Conservation (phyloP, 2,888 invertebrate genomes). For the Noctua janthe region DNA sequence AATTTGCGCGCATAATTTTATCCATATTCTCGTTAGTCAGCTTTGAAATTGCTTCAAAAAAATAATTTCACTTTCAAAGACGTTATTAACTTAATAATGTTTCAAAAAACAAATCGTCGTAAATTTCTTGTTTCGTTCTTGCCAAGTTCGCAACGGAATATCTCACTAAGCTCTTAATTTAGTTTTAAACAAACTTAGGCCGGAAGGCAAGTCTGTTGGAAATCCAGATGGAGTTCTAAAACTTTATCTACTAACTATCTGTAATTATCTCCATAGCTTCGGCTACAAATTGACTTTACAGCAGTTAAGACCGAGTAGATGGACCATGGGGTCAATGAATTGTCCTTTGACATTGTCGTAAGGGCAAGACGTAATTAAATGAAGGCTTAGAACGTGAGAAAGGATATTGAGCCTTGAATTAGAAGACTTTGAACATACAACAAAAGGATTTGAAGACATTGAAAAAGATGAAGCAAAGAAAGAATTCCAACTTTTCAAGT, state of each 20-base stretch:
- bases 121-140: conserved; percentile 35
- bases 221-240: conserved; percentile 58
- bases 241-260: conserved; percentile 49
- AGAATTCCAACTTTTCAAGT: not conserved
- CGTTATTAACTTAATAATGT: conserved; percentile 48
- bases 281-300: conserved; percentile 55
- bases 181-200: conserved; percentile 54
- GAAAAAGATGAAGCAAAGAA: not conserved
- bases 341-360: conserved; percentile 57
- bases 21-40: conserved; percentile 19
- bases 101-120: conserved; percentile 51
- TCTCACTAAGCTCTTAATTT: conserved; percentile 56
- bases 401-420: conserved; percentile 36
- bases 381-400: conserved; percentile 57
- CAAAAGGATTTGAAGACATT: conserved; percentile 12
- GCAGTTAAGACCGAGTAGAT: conserved; percentile 53
- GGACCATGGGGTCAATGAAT: conserved; percentile 62
- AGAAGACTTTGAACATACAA: conserved; percentile 14
- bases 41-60: conserved; percentile 5
- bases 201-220: conserved; percentile 50
- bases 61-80: conserved; percentile 26
- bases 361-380: conserved; percentile 64
- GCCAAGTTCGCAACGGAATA: conserved; percentile 46
- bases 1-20: conserved; percentile 24
- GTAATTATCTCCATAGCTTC: conserved; percentile 59